These are phyloP conservation scores for Hydroisotoma schaefferi DNA, from an alignment of 2,888 invertebrate genomes.

Conservation along the genomic window DNA sequence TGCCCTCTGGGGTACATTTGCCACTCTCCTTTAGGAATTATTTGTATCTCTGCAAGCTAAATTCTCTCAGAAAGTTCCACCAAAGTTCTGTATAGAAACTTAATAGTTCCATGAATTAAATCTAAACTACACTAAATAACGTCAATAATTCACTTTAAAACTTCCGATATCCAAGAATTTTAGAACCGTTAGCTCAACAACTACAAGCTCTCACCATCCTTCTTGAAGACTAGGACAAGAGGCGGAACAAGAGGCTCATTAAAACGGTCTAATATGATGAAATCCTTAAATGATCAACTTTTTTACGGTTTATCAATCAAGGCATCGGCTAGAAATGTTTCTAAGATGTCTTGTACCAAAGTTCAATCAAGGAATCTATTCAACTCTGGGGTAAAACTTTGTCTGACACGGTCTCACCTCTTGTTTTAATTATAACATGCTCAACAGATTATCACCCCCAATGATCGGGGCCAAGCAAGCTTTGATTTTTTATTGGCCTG, in stretches of 20 bases:
- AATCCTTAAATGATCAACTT: slow-evolving; percentile 5
- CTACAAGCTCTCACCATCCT: not conserved
- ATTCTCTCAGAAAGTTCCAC: too few relatives aligned
- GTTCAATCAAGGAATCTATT: not conserved
- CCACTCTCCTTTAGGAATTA: too few relatives aligned
- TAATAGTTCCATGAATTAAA: too few relatives aligned
- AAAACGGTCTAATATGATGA: slow-evolving; percentile 6
- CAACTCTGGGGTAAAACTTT: not conserved
- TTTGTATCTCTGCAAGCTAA: too few relatives aligned
- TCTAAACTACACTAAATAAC: not conserved
- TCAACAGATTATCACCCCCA: not conserved
- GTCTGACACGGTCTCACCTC: not conserved
- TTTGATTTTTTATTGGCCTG: too few relatives aligned
- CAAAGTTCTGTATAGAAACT: too few relatives aligned
- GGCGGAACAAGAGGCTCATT: slow-evolving; percentile 13
- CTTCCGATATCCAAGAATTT: not conserved
- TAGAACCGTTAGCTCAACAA: too few relatives aligned
- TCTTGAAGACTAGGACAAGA: slow-evolving; percentile 2
- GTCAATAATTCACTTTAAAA: not conserved
- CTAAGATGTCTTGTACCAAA: too few relatives aligned
- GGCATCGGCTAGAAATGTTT: too few relatives aligned
- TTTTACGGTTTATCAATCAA: too few relatives aligned
- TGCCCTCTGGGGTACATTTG: too few relatives aligned
- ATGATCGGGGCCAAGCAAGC: slow-evolving; percentile 8
- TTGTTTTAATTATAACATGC: not conserved